These are phyloP conservation scores for Scyliorhinus canicula DNA, from an alignment of 2,797 vertebrate species.

Conservation along the genomic window DNA sequence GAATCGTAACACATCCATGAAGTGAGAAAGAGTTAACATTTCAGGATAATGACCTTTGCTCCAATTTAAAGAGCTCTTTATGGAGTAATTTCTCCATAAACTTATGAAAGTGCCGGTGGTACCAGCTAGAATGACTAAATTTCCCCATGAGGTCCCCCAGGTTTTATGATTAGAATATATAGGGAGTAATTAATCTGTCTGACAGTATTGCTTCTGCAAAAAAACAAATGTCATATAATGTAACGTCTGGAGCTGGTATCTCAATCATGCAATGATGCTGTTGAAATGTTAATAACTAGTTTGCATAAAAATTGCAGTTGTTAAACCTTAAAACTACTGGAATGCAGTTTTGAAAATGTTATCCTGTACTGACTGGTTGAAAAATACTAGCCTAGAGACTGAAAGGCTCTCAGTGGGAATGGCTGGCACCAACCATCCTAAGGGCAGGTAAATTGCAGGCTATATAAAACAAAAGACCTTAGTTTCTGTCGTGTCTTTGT, in stretches of 20 bases:
- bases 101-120: not conserved
- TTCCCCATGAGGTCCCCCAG: not conserved
- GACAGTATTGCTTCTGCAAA: not conserved
- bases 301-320: not conserved
- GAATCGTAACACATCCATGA: no score
- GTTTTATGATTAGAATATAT: not conserved
- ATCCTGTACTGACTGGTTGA: no score
- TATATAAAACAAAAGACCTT: not conserved
- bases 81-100: not conserved
- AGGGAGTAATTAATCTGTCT: not conserved
- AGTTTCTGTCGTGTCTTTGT: not conserved
- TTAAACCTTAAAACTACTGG: no score
- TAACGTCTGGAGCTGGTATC: no score
- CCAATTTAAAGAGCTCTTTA: not conserved
- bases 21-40: not conserved
- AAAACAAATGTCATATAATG: not conserved
- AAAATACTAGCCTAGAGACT: no score
- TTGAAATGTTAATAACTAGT: not conserved
- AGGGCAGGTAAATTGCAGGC: not conserved
- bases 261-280: not conserved
- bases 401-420: no score
- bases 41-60: not conserved
- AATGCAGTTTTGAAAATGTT: no score
- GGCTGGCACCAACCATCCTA: not conserved
- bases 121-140: not conserved